Percentiles rank a stretch among this genome's conserved stretches.
phyloP scores from a whole-genome alignment of 2,888 invertebrate genomes.

The Polyommatus icarus region DNA sequence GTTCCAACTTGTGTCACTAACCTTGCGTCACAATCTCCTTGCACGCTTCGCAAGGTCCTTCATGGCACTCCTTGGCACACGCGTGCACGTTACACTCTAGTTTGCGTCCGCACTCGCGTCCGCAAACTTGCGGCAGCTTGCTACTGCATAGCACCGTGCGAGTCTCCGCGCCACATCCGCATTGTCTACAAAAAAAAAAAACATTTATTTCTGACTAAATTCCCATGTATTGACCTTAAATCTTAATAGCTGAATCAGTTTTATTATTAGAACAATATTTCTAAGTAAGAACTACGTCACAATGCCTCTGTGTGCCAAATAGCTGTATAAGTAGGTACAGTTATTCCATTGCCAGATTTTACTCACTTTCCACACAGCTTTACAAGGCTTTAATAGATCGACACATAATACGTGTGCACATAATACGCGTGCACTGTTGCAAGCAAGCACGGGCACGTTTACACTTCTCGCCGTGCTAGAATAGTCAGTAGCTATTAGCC shows the following conservation, averaged over 20 bases:
- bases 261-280: background rate
- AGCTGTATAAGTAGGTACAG: background rate
- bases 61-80: conserved; percentile 89
- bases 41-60: conserved; percentile 88
- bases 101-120: conserved; percentile 84
- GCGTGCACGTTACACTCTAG: conserved; percentile 89
- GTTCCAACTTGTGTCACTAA: no score
- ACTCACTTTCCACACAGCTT: no score
- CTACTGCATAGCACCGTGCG: conserved; percentile 86
- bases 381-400: no score
- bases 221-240: no score
- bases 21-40: conserved; percentile 83
- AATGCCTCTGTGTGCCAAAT: background rate
- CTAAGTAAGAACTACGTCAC: background rate
- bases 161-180: conserved; percentile 89
- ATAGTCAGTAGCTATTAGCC: no score
- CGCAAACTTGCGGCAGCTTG: conserved; percentile 86
- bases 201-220: background rate
- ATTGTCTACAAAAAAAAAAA: conserved; percentile 68
- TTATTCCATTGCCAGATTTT: no score
- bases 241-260: no score
- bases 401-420: no score
- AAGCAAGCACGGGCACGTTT: no score
- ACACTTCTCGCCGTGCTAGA: no score
- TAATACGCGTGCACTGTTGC: no score